Evolutionary conservation across 2,113 vertebrate genomes (phyloP).

Genomic region (Marcusenius ussheri): DNA sequence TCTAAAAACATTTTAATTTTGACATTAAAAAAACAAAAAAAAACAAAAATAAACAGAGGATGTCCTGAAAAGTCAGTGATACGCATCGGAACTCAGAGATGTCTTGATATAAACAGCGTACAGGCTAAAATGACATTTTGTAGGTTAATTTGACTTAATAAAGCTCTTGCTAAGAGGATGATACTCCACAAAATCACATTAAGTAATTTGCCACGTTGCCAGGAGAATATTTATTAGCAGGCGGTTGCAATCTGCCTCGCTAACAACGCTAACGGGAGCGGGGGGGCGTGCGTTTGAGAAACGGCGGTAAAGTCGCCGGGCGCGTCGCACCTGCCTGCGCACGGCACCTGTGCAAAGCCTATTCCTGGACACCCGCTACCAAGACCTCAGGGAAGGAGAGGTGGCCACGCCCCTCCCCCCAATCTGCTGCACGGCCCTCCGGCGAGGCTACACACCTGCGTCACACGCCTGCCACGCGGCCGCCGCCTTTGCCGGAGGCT

Average conservation of each 20-base stretch:
- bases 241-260: neutral
- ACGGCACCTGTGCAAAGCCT: neutral
- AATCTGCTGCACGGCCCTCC: neutral
- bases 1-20: neutral
- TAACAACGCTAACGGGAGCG: neutral
- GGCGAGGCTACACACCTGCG: neutral
- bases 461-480: neutral
- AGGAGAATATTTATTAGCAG: constrained; percentile 5
- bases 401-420: neutral
- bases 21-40: neutral
- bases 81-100: neutral
- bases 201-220: neutral
- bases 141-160: neutral
- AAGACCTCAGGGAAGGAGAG: neutral
- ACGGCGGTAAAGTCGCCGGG: neutral
- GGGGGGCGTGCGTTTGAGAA: neutral
- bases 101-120: neutral
- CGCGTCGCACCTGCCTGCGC: neutral
- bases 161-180: neutral
- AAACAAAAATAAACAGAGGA: neutral
- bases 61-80: neutral
- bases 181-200: neutral
- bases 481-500: neutral
- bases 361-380: neutral
- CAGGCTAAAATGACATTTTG: neutral